A percentile compares a stretch with the other conserved stretches of the same genome.
phyloP scores from a whole-genome alignment of 2,888 invertebrate genomes.

The Cephus pulcher region DNA sequence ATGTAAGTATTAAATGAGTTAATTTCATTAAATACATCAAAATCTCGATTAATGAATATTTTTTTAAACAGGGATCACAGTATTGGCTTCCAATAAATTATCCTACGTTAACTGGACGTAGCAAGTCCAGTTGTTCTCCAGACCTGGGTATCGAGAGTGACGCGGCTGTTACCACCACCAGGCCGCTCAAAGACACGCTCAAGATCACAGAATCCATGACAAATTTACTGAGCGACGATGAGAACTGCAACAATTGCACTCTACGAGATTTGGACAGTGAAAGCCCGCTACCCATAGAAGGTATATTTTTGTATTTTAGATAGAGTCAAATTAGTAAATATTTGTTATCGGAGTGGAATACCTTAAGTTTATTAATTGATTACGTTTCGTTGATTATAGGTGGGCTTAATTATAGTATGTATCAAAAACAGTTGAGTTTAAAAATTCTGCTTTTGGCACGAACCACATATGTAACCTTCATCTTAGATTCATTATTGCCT shows the following conservation, averaged over 20 bases:
- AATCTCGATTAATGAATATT: not conserved
- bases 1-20: conserved; percentile 41
- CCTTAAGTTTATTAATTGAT: not conserved
- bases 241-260: conserved; percentile 46
- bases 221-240: conserved; percentile 61
- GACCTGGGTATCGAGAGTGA: conserved; percentile 94
- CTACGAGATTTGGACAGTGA: conserved; percentile 50
- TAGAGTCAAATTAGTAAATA: not conserved
- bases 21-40: not conserved
- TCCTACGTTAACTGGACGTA: conserved; percentile 52
- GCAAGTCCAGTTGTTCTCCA: conserved; percentile 73
- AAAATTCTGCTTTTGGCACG: conserved; percentile 44
- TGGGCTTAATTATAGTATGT: conserved; percentile 55
- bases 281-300: conserved; percentile 60
- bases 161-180: conserved; percentile 50
- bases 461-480: conserved; percentile 5
- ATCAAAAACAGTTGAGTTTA: conserved; percentile 46
- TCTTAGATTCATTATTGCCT: not conserved
- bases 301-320: conserved; percentile 30
- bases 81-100: conserved; percentile 59
- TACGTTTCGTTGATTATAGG: conserved; percentile 36
- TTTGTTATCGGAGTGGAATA: not conserved
- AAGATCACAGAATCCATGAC: conserved; percentile 65
- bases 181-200: conserved; percentile 58
- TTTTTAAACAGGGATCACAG: conserved; percentile 48